Conservation (phyloP, 2,113 vertebrate species). For the Hypocryptadius cinnamomeus region DNA sequence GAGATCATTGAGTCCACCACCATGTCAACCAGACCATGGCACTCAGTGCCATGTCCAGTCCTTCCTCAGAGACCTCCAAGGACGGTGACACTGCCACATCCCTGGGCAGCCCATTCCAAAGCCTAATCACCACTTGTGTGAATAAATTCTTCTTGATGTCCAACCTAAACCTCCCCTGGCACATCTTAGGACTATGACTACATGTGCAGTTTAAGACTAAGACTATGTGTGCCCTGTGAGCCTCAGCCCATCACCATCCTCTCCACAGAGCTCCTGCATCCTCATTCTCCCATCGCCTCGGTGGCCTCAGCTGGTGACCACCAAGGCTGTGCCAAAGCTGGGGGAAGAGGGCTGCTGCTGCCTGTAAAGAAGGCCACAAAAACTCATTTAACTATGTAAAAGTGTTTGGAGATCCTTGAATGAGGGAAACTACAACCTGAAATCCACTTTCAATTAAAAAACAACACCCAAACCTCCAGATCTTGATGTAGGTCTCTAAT, state of each 20-base stretch:
- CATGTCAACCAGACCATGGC: background rate
- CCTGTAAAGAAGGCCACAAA: background rate
- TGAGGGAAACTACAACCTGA: background rate
- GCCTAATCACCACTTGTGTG: background rate
- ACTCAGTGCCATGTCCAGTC: background rate
- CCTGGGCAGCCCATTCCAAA: background rate
- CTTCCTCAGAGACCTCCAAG: background rate
- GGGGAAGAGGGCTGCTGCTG: background rate
- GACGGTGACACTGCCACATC: background rate
- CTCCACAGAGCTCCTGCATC: background rate
- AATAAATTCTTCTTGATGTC: background rate
- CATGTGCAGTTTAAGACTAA: background rate
- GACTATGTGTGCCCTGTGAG: background rate
- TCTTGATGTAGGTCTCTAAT: constrained; percentile 48
- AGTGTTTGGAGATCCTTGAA: background rate
- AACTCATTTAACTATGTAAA: background rate
- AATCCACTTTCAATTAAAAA: constrained; percentile 5
- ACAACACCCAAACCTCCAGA: background rate
- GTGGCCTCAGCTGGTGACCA: rapidly evolving
- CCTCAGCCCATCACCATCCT: rapidly evolving
- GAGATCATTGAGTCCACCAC: background rate
- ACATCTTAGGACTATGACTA: background rate
- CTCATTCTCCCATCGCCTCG: rapidly evolving
- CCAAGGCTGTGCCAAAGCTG: background rate
- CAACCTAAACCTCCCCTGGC: background rate